Evolutionary conservation across 2,888 invertebrate genomes (phyloP).

Genomic region (Syrista parreyssii): DNA sequence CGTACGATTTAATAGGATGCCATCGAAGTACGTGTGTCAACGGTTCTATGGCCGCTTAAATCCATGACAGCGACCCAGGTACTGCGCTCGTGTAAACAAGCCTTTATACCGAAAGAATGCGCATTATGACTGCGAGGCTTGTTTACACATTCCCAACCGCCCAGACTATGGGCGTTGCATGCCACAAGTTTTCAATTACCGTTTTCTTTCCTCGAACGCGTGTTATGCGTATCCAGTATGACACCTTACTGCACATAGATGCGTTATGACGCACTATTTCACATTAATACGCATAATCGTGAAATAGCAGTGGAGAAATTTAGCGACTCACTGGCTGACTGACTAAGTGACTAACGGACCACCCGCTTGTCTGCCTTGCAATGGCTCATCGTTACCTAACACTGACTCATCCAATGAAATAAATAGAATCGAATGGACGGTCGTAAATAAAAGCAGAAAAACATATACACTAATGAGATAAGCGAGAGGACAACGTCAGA

Average conservation of each 20-base stretch:
- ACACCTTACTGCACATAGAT: not conserved
- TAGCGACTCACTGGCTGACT: not conserved
- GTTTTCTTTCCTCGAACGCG: not conserved
- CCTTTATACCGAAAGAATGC: constrained; percentile 17
- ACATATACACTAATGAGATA: not conserved
- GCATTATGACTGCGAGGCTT: not conserved
- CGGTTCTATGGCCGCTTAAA: constrained; percentile 35
- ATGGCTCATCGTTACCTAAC: not conserved
- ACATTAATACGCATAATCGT: not conserved
- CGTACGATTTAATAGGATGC: not conserved
- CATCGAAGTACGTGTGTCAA: constrained; percentile 30
- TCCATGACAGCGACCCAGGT: constrained; percentile 2
- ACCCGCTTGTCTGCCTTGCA: not conserved
- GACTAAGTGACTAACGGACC: not conserved
- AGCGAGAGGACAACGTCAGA: not conserved
- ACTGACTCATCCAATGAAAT: not conserved
- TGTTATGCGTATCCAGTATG: not conserved
- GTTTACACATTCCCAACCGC: not conserved
- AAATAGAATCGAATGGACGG: not conserved
- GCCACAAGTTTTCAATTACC: not conserved
- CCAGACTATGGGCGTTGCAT: not conserved
- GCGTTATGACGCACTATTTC: not conserved
- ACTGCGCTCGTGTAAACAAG: constrained; percentile 35
- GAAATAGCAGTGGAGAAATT: not conserved
- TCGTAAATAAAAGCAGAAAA: not conserved